These are phyloP conservation scores for Diadema setosum DNA, from an alignment of 35 echinoderm and acorn worm species.

Conservation along the genomic window DNA sequence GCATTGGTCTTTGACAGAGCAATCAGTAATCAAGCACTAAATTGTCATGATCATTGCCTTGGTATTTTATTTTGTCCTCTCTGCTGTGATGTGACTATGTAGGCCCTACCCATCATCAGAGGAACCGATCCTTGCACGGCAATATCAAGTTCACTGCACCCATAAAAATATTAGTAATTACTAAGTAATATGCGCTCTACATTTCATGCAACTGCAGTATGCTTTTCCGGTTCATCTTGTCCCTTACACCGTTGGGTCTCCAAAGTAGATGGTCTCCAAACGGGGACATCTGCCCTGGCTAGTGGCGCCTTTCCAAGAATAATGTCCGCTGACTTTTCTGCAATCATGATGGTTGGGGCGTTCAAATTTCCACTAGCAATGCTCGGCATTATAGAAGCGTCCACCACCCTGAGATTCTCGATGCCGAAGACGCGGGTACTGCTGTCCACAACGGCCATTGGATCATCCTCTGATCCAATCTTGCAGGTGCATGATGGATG, in stretches of 20 bases:
- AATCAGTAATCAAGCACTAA: too few species aligned
- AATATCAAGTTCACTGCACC: too few species aligned
- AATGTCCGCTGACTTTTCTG: conserved; percentile 96
- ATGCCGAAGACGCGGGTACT: conserved; percentile 74
- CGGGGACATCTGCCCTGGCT: conserved; percentile 23
- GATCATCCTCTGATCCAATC: conserved; percentile 85
- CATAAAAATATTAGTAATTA: too few species aligned
- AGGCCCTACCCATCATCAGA: too few species aligned
- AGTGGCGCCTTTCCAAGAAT: conserved; percentile 59
- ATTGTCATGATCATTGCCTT: too few species aligned
- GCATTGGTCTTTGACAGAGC: too few species aligned
- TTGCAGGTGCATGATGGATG: conserved; percentile 95
- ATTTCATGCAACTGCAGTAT: too few species aligned
- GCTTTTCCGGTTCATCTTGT: too few species aligned
- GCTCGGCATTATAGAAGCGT: conserved; percentile 97
- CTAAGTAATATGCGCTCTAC: too few species aligned
- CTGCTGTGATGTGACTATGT: too few species aligned
- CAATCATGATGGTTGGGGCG: conserved; percentile 95
- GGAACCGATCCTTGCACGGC: too few species aligned
- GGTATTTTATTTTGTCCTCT: too few species aligned
- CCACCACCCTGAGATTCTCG: conserved; percentile 81
- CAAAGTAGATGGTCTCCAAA: conserved; percentile 63
- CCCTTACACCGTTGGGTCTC: conserved; percentile 49
- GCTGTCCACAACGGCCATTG: conserved; percentile 88
- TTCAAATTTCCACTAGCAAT: conserved; percentile 89